Evolutionary conservation across 2,888 invertebrate species (phyloP).

Genomic region (Siphonodentalium dalli): DNA sequence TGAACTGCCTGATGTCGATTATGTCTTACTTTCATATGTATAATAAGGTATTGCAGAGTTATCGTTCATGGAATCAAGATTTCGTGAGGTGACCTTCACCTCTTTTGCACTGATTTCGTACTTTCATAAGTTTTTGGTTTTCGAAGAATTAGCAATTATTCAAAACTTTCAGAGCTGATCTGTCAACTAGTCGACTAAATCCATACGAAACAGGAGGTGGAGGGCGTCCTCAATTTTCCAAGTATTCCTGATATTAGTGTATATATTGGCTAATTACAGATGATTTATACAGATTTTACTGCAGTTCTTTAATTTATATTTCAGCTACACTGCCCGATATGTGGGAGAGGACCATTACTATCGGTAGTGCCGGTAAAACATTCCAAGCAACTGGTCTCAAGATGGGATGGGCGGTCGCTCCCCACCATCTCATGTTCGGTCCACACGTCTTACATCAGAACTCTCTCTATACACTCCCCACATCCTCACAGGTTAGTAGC

Average conservation of each 20-base stretch:
- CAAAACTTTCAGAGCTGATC: too few relatives aligned
- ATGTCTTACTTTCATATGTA: too few relatives aligned
- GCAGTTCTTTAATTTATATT: constrained; percentile 6
- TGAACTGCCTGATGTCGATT: too few relatives aligned
- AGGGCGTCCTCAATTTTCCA: constrained; percentile 17
- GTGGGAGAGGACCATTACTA: constrained; percentile 97
- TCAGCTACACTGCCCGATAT: constrained; percentile 88
- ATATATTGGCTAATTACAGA: not conserved
- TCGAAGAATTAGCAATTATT: too few relatives aligned
- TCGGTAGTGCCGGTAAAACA: constrained; percentile 97
- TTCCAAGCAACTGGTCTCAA: constrained; percentile 90
- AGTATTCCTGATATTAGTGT: not conserved
- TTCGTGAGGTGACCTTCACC: too few relatives aligned
- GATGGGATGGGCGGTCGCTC: constrained; percentile 95
- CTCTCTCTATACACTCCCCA: constrained; percentile 88
- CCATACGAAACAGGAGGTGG: not conserved
- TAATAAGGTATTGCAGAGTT: too few relatives aligned
- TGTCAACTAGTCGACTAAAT: too few relatives aligned
- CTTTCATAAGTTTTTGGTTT: too few relatives aligned
- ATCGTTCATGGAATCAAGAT: too few relatives aligned
- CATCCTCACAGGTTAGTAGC: constrained; percentile 78
- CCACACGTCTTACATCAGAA: constrained; percentile 91
- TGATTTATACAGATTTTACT: not conserved
- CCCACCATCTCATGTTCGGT: constrained; percentile 78
- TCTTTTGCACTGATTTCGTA: too few relatives aligned